Conservation (phyloP, 2,888 invertebrate species). For the Frankliniella fusca region DNA sequence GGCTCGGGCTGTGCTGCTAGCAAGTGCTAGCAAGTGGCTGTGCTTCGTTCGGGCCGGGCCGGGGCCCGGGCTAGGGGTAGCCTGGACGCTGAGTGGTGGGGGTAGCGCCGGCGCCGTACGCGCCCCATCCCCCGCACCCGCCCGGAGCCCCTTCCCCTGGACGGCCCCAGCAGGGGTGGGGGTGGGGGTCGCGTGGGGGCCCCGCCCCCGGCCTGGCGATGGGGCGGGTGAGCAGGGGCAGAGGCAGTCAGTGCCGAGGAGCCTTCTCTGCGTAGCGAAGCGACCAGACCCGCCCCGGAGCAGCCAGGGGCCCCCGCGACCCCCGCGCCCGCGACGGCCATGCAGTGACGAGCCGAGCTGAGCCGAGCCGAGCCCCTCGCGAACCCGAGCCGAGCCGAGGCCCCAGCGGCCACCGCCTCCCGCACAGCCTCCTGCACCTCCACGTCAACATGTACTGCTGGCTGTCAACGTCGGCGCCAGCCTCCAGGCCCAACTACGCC, state of each 20-base stretch:
- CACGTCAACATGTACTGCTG: slow-evolving; percentile 44
- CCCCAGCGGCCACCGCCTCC: not conserved
- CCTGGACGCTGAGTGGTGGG: not conserved
- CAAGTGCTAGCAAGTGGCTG: not conserved
- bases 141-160: not conserved
- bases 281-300: not conserved
- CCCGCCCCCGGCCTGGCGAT: not conserved
- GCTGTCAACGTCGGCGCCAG: slow-evolving; percentile 44
- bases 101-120: not conserved
- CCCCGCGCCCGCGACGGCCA: not conserved
- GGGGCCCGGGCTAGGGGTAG: too few relatives aligned
- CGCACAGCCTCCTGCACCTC: slow-evolving; percentile 18
- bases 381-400: not conserved
- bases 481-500: slow-evolving; percentile 44
- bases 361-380: not conserved
- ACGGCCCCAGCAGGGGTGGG: not conserved
- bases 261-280: not conserved
- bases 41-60: too few relatives aligned
- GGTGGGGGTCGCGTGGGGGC: not conserved
- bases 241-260: slow-evolving; percentile 1
- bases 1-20: not conserved
- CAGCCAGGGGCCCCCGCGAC: not conserved
- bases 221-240: not conserved
- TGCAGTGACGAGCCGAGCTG: not conserved
- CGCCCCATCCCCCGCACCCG: not conserved